Evolutionary conservation across 2,888 invertebrate genomes (phyloP).

Genomic region (Pristionchus exspectatus): DNA sequence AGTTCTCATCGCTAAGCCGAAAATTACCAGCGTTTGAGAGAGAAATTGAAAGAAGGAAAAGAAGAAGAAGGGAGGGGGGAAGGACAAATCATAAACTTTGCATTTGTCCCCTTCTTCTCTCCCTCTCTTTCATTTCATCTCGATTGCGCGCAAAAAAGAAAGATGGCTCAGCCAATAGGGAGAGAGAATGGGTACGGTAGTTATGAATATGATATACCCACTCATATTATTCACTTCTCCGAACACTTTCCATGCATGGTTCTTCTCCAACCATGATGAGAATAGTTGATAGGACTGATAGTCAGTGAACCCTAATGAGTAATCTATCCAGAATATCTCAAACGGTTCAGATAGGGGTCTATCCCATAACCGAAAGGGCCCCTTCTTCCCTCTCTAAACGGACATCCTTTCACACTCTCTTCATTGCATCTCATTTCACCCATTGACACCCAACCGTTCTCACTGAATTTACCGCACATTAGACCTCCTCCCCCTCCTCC

Average conservation of each 20-base stretch:
- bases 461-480: constrained; percentile 42
- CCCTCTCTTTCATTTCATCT: constrained; percentile 31
- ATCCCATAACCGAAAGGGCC: neutral
- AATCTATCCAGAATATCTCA: too few relatives aligned
- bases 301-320: neutral
- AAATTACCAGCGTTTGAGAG: constrained; percentile 46
- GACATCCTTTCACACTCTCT: constrained; percentile 26
- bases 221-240: too few relatives aligned
- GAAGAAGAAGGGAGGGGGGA: constrained; percentile 5
- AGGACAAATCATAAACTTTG: constrained; percentile 51
- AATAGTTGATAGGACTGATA: neutral
- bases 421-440: constrained; percentile 47
- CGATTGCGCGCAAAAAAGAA: neutral
- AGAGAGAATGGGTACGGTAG: constrained; percentile 3
- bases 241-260: too few relatives aligned
- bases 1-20: constrained; percentile 40
- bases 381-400: constrained; percentile 7
- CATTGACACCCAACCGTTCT: constrained; percentile 34
- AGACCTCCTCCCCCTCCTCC: constrained; percentile 3
- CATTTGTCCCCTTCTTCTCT: constrained; percentile 49
- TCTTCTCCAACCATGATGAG: too few relatives aligned
- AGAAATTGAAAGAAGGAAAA: neutral
- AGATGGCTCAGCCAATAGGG: constrained; percentile 7
- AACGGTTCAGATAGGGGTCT: too few relatives aligned
- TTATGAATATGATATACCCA: constrained; percentile 13